These are phyloP conservation scores for Porites lobata DNA, from an alignment of 92 coral and sea anemone species.

Conservation along the genomic window DNA sequence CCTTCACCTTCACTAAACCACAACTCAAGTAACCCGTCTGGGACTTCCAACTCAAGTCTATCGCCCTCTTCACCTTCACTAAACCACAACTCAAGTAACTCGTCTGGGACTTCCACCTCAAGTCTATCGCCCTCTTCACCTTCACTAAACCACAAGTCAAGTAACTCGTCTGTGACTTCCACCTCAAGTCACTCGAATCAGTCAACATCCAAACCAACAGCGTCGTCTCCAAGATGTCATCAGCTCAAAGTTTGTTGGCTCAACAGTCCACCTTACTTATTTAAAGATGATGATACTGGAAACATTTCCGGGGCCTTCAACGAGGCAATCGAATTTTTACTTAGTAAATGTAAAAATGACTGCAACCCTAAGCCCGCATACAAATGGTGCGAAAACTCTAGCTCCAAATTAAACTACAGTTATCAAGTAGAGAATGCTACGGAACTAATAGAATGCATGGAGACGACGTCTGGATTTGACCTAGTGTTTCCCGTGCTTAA, in stretches of 20 bases:
- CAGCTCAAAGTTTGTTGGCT: constrained; percentile 6
- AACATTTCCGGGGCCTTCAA: constrained; percentile 10
- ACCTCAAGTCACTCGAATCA: background rate
- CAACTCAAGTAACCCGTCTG: no score
- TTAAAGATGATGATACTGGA: constrained; percentile 5
- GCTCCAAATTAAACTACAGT: background rate
- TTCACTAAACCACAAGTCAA: no score
- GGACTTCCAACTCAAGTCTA: no score
- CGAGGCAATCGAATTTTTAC: background rate
- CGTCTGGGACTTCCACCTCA: no score
- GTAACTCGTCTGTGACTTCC: no score
- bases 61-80: no score
- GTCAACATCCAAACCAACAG: background rate
- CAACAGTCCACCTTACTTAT: constrained; percentile 26
- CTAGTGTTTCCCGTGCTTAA: constrained; percentile 14
- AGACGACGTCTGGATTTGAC: background rate
- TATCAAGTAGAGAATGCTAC: background rate
- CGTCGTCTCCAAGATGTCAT: background rate
- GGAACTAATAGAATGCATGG: constrained; percentile 6
- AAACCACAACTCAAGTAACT: no score
- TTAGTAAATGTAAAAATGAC: background rate
- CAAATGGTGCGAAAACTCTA: background rate
- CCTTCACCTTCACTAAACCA: no score
- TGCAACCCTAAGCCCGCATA: background rate
- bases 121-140: no score